A percentile compares a stretch with the other conserved stretches of the same genome.
These are phyloP conservation scores for Syngnathus typhle DNA, from an alignment of 2,113 vertebrate genomes.

Conservation along the genomic window DNA sequence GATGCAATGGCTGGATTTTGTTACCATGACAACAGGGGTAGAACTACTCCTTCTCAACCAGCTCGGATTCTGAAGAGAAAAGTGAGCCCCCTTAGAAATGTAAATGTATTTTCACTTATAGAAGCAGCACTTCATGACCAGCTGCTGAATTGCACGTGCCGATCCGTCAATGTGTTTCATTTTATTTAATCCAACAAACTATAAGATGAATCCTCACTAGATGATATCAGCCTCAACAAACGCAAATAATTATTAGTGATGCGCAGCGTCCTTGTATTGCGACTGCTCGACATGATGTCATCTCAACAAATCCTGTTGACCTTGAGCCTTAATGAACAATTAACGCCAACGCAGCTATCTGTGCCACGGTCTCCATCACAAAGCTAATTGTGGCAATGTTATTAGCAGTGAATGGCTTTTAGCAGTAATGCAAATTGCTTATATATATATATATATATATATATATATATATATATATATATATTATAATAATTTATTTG, in stretches of 20 bases:
- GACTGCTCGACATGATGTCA: conserved; percentile 3
- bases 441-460: not conserved
- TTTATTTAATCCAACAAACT: too few species aligned
- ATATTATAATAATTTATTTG: too few species aligned
- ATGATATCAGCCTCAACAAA: not conserved
- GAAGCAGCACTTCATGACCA: too few species aligned
- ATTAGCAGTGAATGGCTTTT: not conserved
- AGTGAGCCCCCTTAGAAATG: too few species aligned
- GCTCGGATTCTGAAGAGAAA: too few species aligned
- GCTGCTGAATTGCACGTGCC: too few species aligned
- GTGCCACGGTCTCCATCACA: not conserved
- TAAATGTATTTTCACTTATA: too few species aligned
- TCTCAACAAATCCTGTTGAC: not conserved
- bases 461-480: too few species aligned
- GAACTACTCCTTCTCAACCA: too few species aligned
- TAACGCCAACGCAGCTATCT: conserved; percentile 2
- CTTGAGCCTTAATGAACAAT: not conserved
- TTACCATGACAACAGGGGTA: too few species aligned
- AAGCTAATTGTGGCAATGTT: conserved; percentile 1
- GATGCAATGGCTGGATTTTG: too few species aligned
- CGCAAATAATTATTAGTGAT: not conserved
- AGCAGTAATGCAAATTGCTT: not conserved
- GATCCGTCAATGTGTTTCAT: too few species aligned
- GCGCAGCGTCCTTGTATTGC: not conserved
- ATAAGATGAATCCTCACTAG: not conserved